Evolutionary conservation across 2,113 vertebrate genomes (phyloP).

Genomic region (Tautogolabrus adspersus): DNA sequence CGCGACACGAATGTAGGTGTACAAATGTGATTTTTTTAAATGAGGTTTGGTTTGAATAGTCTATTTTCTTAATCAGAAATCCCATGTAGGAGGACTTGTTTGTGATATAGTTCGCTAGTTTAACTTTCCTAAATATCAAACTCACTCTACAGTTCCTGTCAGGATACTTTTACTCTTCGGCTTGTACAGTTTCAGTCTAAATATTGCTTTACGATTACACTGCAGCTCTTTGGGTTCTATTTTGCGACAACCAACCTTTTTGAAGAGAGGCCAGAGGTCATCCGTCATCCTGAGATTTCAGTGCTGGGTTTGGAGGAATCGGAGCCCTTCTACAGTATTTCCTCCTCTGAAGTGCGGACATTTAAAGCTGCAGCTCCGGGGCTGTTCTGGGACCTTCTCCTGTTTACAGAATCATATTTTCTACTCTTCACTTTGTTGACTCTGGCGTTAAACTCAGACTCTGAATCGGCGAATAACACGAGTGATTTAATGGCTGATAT

Average conservation of each 20-base stretch:
- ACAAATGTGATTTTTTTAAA: background rate
- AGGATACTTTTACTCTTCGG: background rate
- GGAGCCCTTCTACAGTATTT: constrained; percentile 22
- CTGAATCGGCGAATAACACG: constrained; percentile 28
- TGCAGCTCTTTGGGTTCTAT: constrained; percentile 25
- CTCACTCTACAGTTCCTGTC: too few species aligned
- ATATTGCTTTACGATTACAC: constrained; percentile 38
- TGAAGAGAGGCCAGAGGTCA: constrained; percentile 62
- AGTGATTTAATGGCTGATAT: constrained; percentile 50
- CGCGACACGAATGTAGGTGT: too few species aligned
- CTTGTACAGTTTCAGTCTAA: constrained; percentile 19
- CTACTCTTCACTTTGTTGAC: constrained; percentile 53
- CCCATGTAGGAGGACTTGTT: too few species aligned
- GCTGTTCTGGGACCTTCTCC: constrained; percentile 30
- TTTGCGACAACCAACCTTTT: constrained; percentile 34
- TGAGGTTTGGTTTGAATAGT: rapidly evolving
- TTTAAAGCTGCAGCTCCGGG: constrained; percentile 23
- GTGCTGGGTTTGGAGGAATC: constrained; percentile 19
- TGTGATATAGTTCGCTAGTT: too few species aligned
- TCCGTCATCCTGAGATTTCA: constrained; percentile 53
- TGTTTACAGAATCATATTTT: constrained; percentile 65
- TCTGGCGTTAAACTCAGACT: constrained; percentile 41
- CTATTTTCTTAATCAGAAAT: too few species aligned
- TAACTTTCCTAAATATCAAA: too few species aligned
- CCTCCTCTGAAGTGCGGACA: constrained; percentile 36